Evolutionary conservation across 2,888 invertebrate species (phyloP).

Genomic region (Diachrysia chrysitis): DNA sequence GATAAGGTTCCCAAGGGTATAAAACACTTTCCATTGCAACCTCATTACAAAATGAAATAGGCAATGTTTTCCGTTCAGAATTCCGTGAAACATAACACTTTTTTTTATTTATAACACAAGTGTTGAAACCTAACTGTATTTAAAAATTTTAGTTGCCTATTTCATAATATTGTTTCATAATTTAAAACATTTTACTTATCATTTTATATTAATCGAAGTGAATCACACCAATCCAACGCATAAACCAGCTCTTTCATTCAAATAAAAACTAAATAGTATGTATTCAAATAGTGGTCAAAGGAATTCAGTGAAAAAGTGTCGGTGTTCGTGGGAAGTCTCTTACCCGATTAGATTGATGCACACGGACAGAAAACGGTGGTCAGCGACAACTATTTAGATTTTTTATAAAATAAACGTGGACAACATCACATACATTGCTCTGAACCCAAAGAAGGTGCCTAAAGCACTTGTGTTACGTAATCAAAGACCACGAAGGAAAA

Average conservation of each 20-base stretch:
- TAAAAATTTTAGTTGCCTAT: too few relatives aligned
- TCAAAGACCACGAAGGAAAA: too few relatives aligned
- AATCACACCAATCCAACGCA: slow-evolving; percentile 23
- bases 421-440: too few relatives aligned
- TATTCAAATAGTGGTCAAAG: slow-evolving; percentile 55
- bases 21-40: background rate
- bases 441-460: too few relatives aligned
- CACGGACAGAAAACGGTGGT: slow-evolving; percentile 19
- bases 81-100: too few relatives aligned
- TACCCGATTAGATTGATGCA: slow-evolving; percentile 66
- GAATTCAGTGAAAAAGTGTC: slow-evolving; percentile 69
- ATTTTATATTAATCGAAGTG: slow-evolving; percentile 23
- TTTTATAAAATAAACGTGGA: too few relatives aligned
- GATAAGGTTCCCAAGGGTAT: background rate
- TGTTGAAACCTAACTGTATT: too few relatives aligned
- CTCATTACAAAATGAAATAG: background rate
- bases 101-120: too few relatives aligned
- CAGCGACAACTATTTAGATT: slow-evolving; percentile 4
- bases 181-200: slow-evolving; percentile 15
- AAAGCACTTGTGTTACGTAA: too few relatives aligned
- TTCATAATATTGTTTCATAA: background rate
- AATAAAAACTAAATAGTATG: slow-evolving; percentile 53
- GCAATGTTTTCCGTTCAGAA: too few relatives aligned
- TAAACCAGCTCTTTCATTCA: slow-evolving; percentile 50
- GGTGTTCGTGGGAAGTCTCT: slow-evolving; percentile 77